Base-by-base conservation (phyloP, 2,797 vertebrate genomes). In the Pangasius larnaudii region DNA sequence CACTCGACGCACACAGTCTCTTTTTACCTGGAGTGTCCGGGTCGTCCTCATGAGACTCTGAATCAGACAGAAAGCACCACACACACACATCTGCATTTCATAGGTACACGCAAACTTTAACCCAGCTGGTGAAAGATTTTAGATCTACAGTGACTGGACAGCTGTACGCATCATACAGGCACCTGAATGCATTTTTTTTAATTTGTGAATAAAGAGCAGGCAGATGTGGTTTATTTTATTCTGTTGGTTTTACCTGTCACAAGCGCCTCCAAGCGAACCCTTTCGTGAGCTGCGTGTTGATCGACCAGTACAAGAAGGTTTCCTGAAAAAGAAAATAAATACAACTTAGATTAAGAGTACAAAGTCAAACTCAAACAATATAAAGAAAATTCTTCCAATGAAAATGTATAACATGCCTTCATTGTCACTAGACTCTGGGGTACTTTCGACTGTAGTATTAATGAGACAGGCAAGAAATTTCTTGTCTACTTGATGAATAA, bases 271-370 rank as follows among this genome's bases (percentile, higher is more conserved):
- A 99, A 93, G 39, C 99, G 97, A 79, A 99, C 94, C 71, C 99
- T 96, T 93, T 99, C 99, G 2, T 99, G 98, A 78, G 98, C 98
- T 85, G 99, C 99, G 7, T 99, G 99, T 89, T 99, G 98, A 93
- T 99, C 99, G 89, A 99, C 97, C 89, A 99, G 93, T 86, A 99
- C 97, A 61, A 99, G 91, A n/a, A 99, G 96, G 92, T 99, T 98
- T 92, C 96, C 97, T 75, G 8, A 53, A 56, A 74, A 63, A 53
- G 5, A 85, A 81, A 72, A 69, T 27, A 84, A 22, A 90, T 14
- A 63, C 27, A 74, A 65, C 7, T 36, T 24, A 63, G 53, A 1
- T 58, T n/a, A 16, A 8, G 3, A 5, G 61, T 18, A 19, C 8
- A 77, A 58, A 80, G 56, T 36, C 33, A 59, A 46, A n/a, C 4